These are phyloP conservation scores for Carcina quercana DNA, from an alignment of 2,888 invertebrate genomes.

Conservation along the genomic window DNA sequence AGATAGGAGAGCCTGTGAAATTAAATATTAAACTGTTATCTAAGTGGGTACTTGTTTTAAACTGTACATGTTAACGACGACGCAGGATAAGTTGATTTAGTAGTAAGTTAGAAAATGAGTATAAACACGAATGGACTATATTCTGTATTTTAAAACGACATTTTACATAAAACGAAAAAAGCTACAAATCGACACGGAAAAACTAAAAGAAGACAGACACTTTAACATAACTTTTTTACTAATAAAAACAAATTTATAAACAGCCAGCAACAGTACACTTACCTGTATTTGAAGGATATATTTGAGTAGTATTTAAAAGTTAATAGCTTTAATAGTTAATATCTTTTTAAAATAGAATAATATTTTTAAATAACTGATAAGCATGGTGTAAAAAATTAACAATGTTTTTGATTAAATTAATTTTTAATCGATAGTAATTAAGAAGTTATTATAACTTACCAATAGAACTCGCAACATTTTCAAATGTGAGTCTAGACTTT, in stretches of 20 bases:
- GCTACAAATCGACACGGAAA: no score
- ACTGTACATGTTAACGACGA: not conserved
- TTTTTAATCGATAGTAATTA: not conserved
- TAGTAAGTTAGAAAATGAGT: not conserved
- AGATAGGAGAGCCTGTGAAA: not conserved
- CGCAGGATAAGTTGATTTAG: not conserved
- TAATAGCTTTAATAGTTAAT: not conserved
- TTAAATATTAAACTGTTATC: not conserved
- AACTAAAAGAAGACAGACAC: no score
- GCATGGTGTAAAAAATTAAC: not conserved
- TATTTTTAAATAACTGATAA: not conserved
- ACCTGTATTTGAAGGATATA: not conserved
- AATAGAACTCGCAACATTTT: conserved; percentile 39
- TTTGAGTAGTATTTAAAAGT: not conserved
- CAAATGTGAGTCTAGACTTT: conserved; percentile 15
- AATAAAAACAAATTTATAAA: no score
- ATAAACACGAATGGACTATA: not conserved
- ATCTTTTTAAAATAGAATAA: not conserved
- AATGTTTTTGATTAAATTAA: no score
- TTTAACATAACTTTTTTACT: no score
- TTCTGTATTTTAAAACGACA: no score
- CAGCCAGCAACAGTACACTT: no score
- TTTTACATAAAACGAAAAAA: no score
- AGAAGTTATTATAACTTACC: conserved; percentile 33
- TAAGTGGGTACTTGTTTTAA: not conserved